A percentile compares a stretch with the other conserved stretches of the same genome.
Conservation (phyloP, 2,113 vertebrate species). For the Pseudopipra pipra region DNA sequence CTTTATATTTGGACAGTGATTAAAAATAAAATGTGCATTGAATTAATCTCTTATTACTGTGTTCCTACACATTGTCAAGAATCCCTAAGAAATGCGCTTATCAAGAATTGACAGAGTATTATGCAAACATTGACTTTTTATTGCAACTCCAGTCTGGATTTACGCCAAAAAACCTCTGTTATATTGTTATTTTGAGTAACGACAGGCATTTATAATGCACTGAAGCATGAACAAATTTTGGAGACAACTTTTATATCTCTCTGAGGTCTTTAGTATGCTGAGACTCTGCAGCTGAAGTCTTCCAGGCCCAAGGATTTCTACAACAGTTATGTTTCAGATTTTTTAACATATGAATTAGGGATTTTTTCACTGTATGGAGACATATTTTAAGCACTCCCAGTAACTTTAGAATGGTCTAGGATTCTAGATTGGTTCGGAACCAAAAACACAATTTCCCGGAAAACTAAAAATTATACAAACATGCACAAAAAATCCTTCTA, state of each 20-base stretch:
- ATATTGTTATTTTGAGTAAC: constrained; percentile 24
- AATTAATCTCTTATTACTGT: not conserved
- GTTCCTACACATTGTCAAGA: constrained; percentile 18
- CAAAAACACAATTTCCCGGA: not conserved
- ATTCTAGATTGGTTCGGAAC: not conserved
- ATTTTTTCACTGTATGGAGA: not conserved
- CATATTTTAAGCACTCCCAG: not conserved
- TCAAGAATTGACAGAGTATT: constrained; percentile 30
- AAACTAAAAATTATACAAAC: not conserved
- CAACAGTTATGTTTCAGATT: not conserved
- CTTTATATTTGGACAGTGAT: not conserved
- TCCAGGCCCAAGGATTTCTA: not conserved
- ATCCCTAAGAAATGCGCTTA: not conserved
- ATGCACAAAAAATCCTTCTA: not conserved
- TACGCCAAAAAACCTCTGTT: not conserved
- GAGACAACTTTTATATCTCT: constrained; percentile 8
- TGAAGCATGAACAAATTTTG: not conserved
- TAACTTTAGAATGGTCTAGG: not conserved
- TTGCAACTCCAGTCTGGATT: constrained; percentile 12
- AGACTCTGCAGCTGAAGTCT: not conserved
- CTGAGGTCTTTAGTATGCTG: not conserved
- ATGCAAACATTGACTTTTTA: constrained; percentile 44
- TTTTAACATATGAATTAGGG: not conserved
- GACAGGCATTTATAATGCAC: not conserved
- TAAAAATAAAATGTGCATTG: constrained; percentile 35